A percentile compares a stretch with the other conserved stretches of the same genome.
Conservation (phyloP, 2,113 vertebrate species). For the human (Homo sapiens) region DNA sequence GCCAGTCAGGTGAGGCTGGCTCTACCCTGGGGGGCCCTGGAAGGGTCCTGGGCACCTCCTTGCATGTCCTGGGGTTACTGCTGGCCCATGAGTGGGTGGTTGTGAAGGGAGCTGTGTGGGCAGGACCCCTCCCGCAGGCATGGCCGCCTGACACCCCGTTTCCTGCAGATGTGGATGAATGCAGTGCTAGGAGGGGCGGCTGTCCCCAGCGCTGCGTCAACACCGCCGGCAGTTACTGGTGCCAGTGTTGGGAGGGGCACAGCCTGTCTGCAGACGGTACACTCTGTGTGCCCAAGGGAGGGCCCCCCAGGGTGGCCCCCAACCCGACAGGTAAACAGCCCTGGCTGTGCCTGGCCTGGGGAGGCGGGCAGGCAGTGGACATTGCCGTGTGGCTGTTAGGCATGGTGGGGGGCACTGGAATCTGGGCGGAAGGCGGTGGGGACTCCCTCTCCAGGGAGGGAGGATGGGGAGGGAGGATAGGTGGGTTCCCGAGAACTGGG, state of each 20-base stretch:
- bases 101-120: not conserved
- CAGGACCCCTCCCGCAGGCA: not conserved
- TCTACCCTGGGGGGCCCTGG: no score
- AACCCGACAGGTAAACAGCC: conserved; percentile 75
- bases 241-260: conserved; percentile 86
- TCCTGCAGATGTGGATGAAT: conserved; percentile 91
- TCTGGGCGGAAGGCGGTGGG: not conserved
- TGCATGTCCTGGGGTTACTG: no score
- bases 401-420: accelerated
- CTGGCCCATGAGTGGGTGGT: not conserved
- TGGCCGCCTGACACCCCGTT: not conserved
- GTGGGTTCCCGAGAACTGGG: accelerated
- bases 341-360: accelerated
- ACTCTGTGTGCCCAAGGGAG: conserved; percentile 77
- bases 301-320: not conserved
- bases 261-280: conserved; percentile 77
- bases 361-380: not conserved
- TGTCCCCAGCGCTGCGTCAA: conserved; percentile 91
- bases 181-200: conserved; percentile 71
- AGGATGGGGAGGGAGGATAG: not conserved
- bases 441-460: not conserved
- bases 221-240: conserved; percentile 88
- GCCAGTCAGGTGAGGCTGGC: conserved; percentile 88
- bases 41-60: not conserved
- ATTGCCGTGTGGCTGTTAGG: not conserved